These are phyloP conservation scores for Eupithecia tripunctaria DNA, from an alignment of 2,888 invertebrate species.

Conservation along the genomic window DNA sequence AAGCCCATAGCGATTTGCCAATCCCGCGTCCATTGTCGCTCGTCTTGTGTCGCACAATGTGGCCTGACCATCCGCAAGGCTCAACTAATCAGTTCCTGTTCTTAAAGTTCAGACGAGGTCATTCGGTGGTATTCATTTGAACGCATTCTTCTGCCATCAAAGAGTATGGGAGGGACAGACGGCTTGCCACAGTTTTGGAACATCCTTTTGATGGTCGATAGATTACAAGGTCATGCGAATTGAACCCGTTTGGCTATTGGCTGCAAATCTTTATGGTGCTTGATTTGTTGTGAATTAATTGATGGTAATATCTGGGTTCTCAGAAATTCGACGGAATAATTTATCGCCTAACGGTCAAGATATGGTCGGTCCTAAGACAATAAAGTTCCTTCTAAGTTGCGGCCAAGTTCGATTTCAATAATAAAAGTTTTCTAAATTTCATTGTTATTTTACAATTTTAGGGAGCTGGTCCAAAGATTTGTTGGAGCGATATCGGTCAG, in stretches of 20 bases:
- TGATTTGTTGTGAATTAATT: neutral
- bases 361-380: neutral
- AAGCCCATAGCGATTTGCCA: constrained; percentile 29
- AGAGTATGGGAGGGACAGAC: constrained; percentile 35
- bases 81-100: constrained; percentile 46
- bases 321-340: neutral
- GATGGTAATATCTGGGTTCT: neutral
- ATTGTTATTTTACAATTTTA: neutral
- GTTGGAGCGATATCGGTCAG: neutral
- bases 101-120: constrained; percentile 37
- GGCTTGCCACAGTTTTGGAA: constrained; percentile 32
- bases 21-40: constrained; percentile 38
- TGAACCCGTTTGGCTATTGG: constrained; percentile 3
- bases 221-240: constrained; percentile 23
- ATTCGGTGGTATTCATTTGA: constrained; percentile 40
- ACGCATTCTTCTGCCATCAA: constrained; percentile 34
- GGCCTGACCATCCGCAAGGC: constrained; percentile 25
- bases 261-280: constrained; percentile 7
- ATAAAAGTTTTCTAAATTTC: neutral
- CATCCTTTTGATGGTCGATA: constrained; percentile 20
- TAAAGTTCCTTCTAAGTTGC: neutral
- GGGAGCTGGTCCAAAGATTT: neutral
- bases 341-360: neutral
- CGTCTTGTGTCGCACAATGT: constrained; percentile 27
- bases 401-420: neutral